phyloP scores from a whole-genome alignment of 2,113 vertebrate genomes.

The Mastomys natalensis region DNA sequence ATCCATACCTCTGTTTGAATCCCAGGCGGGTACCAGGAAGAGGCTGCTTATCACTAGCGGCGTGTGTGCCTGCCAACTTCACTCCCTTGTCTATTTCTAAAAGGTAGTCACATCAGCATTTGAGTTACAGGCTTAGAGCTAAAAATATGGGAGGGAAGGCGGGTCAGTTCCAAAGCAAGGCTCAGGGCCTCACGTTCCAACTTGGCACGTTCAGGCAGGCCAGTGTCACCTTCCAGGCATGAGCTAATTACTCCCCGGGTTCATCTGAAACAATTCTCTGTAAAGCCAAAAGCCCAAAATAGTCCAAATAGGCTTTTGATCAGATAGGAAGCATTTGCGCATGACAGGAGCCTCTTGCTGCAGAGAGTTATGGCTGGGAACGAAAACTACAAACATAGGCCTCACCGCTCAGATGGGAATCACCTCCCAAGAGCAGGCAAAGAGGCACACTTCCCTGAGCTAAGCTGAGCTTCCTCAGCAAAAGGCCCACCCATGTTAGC shows the following conservation, averaged over 20 bases:
- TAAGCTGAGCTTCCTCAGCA: neutral
- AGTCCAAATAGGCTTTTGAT: conserved; percentile 70
- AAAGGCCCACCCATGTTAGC: neutral
- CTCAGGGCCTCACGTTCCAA: conserved; percentile 72
- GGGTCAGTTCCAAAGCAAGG: conserved; percentile 69
- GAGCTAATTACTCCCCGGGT: conserved; percentile 76
- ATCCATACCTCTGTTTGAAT: neutral
- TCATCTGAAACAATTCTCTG: conserved; percentile 76
- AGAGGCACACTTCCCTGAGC: neutral
- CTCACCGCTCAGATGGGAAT: neutral
- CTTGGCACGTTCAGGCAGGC: conserved; percentile 78
- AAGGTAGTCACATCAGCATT: conserved; percentile 53
- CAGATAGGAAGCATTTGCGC: conserved; percentile 63
- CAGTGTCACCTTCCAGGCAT: conserved; percentile 69
- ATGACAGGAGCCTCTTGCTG: conserved; percentile 63
- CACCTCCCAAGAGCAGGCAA: neutral
- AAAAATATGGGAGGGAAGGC: conserved; percentile 61
- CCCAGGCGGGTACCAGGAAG: neutral
- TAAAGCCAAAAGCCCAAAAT: conserved; percentile 74
- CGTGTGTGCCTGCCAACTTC: conserved; percentile 3
- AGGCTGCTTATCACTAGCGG: neutral
- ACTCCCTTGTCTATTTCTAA: conserved; percentile 35
- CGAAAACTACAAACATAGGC: neutral
- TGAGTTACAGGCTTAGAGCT: conserved; percentile 41
- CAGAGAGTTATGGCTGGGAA: conserved; percentile 63